A percentile compares a stretch with the other conserved stretches of the same genome.
These are phyloP conservation scores for Tenthredo scrophulariae DNA, from an alignment of 2,888 invertebrate species.

Conservation along the genomic window DNA sequence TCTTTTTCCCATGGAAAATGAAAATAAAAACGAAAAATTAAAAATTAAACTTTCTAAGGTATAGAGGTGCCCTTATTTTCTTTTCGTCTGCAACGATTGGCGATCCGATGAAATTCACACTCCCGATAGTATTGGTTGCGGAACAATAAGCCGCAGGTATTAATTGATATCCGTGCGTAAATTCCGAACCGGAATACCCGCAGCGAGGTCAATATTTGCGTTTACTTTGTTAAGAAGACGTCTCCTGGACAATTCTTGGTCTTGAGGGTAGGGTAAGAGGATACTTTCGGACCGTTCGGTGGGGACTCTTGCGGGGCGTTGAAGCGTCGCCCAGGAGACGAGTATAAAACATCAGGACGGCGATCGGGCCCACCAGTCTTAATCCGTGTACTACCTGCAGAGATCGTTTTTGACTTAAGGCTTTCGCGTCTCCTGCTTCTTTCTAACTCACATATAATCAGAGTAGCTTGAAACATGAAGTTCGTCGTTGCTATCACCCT, in stretches of 20 bases:
- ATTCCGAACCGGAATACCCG: constrained; percentile 21
- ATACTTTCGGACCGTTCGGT: constrained; percentile 40
- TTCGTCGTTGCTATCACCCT: constrained; percentile 81
- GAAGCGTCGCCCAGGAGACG: constrained; percentile 71
- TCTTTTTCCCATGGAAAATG: background rate
- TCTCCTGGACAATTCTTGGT: constrained; percentile 18
- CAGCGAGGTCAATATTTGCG: background rate
- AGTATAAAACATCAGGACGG: constrained; percentile 74
- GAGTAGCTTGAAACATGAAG: constrained; percentile 69
- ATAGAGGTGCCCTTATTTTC: background rate
- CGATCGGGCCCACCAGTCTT: constrained; percentile 75
- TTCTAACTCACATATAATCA: constrained; percentile 27
- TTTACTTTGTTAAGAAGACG: constrained; percentile 16
- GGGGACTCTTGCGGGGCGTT: constrained; percentile 46
- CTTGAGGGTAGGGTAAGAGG: constrained; percentile 46
- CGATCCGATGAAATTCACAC: background rate
- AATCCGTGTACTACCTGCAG: constrained; percentile 68
- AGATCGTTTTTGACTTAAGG: constrained; percentile 59
- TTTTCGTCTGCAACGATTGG: background rate
- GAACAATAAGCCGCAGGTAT: background rate
- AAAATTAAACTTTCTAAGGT: background rate
- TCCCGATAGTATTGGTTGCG: background rate
- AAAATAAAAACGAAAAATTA: background rate
- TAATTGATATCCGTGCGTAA: background rate
- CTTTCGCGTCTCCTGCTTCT: constrained; percentile 57